Base-by-base conservation (phyloP, 2,888 invertebrate genomes). In the Ophioninae sp. region DNA sequence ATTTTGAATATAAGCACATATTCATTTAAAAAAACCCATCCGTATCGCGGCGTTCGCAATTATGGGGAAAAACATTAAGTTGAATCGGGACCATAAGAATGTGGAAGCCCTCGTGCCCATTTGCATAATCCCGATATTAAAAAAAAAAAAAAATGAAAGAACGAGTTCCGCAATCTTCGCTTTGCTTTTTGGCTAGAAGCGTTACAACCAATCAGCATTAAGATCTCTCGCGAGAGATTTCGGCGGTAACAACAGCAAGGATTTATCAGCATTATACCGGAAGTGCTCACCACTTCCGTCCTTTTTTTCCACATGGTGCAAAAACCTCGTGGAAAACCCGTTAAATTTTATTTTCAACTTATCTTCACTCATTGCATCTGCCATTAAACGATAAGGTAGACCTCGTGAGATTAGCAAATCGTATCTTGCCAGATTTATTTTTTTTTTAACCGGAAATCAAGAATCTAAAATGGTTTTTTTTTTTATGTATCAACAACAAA, bases 181-280 rank as follows among this genome's bases (percentile, higher is more conserved):
- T 39, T 39, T 37, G n/a, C 20, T 13, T 7, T 23, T 57, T 37
- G 56, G 37, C 70, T 23, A 70, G 23, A 1, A 8, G 50, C 56
- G 30, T 70, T 70, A 59, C 39, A 23, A 56, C 6, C 59, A 39
- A 70, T 59, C n/a, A 56, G 30, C 70, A 59, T 70, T 70, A 57
- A 70, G 70, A 70, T 70, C 20, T 20, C 21, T 59, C n/a, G 20
- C 50, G 50, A 37, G 70, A 70, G 57, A 70, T 70, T 70, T 10
- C 37, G 70, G 37, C 56, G 57, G 50, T 13, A 50, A 50, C 17
- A 50, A 50, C 50, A 50, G 17, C 50, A 50, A 50, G 17, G 50
- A 50, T 50, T 50, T 50, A 44, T 44, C 44, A 50, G 50, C 6
- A 50, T 50, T 50, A 50, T 50, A 50, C 50, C 50, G 50, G 50